Conservation (phyloP, 30 jellyfish, hydroid and myxozoan species). For the Aurelia coerulea region DNA sequence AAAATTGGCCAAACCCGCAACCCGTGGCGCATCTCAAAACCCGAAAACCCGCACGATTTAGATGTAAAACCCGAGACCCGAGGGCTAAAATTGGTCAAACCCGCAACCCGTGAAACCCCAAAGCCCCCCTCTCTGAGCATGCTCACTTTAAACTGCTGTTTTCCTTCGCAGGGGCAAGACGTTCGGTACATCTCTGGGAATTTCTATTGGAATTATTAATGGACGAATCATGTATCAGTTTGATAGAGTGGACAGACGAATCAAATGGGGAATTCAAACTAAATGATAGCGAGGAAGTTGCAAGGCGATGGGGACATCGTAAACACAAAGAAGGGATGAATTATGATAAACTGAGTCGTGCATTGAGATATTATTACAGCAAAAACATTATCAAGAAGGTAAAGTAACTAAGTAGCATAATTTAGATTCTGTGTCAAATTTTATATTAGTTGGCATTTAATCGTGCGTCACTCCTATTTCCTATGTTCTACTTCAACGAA, state of each 20-base stretch:
- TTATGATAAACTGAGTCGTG: slow-evolving; percentile 96
- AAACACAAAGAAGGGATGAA: slow-evolving; percentile 98
- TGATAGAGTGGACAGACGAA: slow-evolving; percentile 99
- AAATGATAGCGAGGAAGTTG: slow-evolving; percentile 97
- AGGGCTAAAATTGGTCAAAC: too few species aligned
- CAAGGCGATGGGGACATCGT: slow-evolving; percentile 97
- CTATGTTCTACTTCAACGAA: too few species aligned
- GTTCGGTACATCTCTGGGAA: slow-evolving; percentile 98
- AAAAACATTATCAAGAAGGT: slow-evolving; percentile 95
- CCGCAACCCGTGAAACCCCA: too few species aligned
- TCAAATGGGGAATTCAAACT: slow-evolving; percentile 90
- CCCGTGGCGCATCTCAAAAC: too few species aligned
- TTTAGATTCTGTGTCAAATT: too few species aligned
- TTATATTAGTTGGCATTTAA: too few species aligned
- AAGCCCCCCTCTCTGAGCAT: too few species aligned
- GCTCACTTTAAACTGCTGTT: too few species aligned
- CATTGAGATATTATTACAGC: slow-evolving; percentile 95
- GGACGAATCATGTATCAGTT: slow-evolving; percentile 85
- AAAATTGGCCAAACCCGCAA: too few species aligned
- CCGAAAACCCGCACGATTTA: too few species aligned
- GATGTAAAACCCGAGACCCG: too few species aligned
- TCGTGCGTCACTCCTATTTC: too few species aligned
- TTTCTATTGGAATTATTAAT: slow-evolving; percentile 89
- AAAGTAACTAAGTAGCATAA: not conserved
- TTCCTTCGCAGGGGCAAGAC: slow-evolving; percentile 84